A percentile compares a stretch with the other conserved stretches of the same genome.
Conservation (phyloP, 2,113 vertebrate genomes). For the Bos indicus region DNA sequence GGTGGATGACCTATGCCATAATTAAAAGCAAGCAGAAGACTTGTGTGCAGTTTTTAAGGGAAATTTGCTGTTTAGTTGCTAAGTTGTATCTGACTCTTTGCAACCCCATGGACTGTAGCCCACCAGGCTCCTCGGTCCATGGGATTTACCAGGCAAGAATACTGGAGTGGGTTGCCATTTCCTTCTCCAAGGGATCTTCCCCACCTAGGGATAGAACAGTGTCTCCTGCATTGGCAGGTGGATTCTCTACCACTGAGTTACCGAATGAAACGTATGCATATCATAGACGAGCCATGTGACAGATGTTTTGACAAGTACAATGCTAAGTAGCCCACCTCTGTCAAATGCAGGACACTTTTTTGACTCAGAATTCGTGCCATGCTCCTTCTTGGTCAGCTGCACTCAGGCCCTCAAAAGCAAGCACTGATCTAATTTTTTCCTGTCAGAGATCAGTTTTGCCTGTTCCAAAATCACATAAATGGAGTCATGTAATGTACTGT, state of each 20-base stretch:
- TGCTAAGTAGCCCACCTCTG: not conserved
- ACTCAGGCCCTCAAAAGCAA: not conserved
- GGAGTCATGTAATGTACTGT: not conserved
- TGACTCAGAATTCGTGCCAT: not conserved
- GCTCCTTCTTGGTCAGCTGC: not conserved
- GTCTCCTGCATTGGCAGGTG: not conserved
- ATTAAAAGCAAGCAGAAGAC: not conserved
- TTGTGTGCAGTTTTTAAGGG: not conserved
- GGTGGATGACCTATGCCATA: not conserved
- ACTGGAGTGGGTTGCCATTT: not conserved
- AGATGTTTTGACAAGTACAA: not conserved
- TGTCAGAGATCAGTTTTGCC: not conserved
- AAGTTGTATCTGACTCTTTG: not conserved
- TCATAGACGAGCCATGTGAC: accelerated
- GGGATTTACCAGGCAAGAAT: not conserved
- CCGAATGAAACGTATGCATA: accelerated
- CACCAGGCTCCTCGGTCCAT: not conserved
- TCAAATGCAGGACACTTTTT: not conserved
- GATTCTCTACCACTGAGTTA: not conserved
- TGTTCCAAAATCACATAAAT: not conserved
- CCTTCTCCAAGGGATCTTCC: not conserved
- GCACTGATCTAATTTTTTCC: not conserved
- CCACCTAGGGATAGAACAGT: not conserved
- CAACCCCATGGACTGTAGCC: not conserved
- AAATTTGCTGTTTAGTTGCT: not conserved